phyloP scores from a whole-genome alignment of 2,797 vertebrate species.

The Tapirus indicus region DNA sequence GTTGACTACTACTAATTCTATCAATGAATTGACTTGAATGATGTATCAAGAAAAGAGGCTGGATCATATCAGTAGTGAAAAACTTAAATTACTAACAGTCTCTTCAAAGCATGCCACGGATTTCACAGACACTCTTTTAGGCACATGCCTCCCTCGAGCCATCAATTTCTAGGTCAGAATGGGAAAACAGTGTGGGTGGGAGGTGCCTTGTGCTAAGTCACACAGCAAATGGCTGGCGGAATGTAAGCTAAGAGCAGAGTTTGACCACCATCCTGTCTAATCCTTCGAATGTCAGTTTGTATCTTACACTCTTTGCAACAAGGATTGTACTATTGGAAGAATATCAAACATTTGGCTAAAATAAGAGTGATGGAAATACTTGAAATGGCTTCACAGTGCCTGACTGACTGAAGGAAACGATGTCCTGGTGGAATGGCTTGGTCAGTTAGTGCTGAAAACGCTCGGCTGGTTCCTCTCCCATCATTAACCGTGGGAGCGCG shows the following conservation, averaged over 20 bases:
- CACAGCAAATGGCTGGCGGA: not conserved
- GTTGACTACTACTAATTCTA: conserved; percentile 59
- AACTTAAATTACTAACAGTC: conserved; percentile 61
- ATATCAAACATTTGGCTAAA: conserved; percentile 44
- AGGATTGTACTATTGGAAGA: conserved; percentile 9
- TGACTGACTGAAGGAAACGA: conserved; percentile 31
- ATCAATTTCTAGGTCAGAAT: conserved; percentile 32
- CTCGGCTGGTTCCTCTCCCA: conserved; percentile 12
- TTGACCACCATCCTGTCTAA: not conserved
- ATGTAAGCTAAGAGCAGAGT: not conserved
- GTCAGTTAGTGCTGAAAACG: conserved; percentile 33
- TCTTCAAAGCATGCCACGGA: conserved; percentile 19
- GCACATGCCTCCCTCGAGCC: not conserved
- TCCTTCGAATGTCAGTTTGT: conserved; percentile 50
- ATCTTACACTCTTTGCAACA: conserved; percentile 55
- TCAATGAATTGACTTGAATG: conserved; percentile 76
- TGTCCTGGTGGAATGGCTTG: conserved; percentile 54
- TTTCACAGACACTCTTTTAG: conserved; percentile 33
- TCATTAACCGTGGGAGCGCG: conserved; percentile 27
- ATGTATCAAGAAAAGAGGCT: conserved; percentile 56
- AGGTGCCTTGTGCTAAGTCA: not conserved
- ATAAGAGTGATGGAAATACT: conserved; percentile 51
- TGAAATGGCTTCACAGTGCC: conserved; percentile 28
- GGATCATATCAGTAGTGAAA: conserved; percentile 60
- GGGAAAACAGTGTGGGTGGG: not conserved